These are phyloP conservation scores for Megaceryle torquata DNA, from an alignment of 2,113 vertebrate species.

Conservation along the genomic window DNA sequence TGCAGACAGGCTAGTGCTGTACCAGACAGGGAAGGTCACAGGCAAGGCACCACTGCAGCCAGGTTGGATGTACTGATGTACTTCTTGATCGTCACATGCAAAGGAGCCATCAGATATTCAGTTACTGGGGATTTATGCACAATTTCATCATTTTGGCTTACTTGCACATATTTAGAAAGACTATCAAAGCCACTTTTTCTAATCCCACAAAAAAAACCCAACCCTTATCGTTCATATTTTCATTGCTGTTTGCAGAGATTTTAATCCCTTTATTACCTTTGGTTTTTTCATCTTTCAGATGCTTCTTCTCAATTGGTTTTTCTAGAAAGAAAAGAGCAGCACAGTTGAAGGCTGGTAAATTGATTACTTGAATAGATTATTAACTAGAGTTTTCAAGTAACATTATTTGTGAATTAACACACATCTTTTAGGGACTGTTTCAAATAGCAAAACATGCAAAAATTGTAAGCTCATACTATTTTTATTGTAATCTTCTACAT, in stretches of 20 bases:
- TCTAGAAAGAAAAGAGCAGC: constrained; percentile 14
- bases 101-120: neutral
- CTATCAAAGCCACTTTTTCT: neutral
- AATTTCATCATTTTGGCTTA: neutral
- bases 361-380: neutral
- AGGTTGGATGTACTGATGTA: neutral
- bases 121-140: neutral
- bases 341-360: neutral
- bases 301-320: constrained; percentile 50
- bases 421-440: neutral
- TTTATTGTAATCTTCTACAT: neutral
- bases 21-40: neutral
- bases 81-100: neutral
- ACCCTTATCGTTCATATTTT: neutral
- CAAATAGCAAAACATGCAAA: neutral
- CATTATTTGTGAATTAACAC: neutral
- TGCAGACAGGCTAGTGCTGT: neutral
- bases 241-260: neutral
- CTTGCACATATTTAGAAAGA: neutral
- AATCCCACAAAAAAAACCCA: neutral
- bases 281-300: constrained; percentile 32
- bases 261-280: constrained; percentile 52
- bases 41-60: neutral
- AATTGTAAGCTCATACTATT: neutral
- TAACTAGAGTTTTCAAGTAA: neutral